Base-by-base conservation (phyloP, 2,888 invertebrate species). In the Sicus ferrugineus region DNA sequence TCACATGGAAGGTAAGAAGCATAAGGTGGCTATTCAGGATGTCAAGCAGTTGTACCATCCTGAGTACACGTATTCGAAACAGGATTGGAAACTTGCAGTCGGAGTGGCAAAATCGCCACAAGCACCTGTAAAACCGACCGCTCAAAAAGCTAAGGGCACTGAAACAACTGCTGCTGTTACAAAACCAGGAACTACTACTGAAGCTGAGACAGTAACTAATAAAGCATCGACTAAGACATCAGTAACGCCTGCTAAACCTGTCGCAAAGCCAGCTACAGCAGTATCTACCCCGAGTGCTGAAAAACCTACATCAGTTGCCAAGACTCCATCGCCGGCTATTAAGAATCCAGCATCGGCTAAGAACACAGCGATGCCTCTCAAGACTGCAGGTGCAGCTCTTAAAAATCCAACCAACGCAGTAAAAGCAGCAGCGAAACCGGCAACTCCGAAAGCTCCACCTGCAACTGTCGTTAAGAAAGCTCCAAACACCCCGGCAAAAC, bases 1-100 rank as follows among this genome's bases (percentile, higher is more conserved):
- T 19, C 83, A 84, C 73, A 67, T 84, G 6, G 69, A 69, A 67
- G 82, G 83, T 0, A 83, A 77, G 50, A 82, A 79, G 66, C 84
- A 84, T 73, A 73, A 74, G 38, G 3, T 66, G 3, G 76, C 75
- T 67, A 75, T 82, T 73, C 69, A 71, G n/a, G 34, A 38, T 4
- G 76, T 78, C 0, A 69, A 74, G 1, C 73, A 77, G 61, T 71
- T 82, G 0, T 77, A 67, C 61, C 74, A 78, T 16, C 73, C 77
- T 16, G 75, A 76, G 19, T 77, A 78, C 66, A 78, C 76, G 2
- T 68, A 66, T 6, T 64, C 71, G 7, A 77, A 72, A 38, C 34
- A 56, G 21, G n/a, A 73, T 31, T 54, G 56, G 34, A 75, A 64
- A 28, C 65, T 52, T 31, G 68, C 42, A 26, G 65, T 31, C 19